These are phyloP conservation scores for Nyctibius bracteatus DNA, from an alignment of 2,113 vertebrate genomes.

Conservation along the genomic window DNA sequence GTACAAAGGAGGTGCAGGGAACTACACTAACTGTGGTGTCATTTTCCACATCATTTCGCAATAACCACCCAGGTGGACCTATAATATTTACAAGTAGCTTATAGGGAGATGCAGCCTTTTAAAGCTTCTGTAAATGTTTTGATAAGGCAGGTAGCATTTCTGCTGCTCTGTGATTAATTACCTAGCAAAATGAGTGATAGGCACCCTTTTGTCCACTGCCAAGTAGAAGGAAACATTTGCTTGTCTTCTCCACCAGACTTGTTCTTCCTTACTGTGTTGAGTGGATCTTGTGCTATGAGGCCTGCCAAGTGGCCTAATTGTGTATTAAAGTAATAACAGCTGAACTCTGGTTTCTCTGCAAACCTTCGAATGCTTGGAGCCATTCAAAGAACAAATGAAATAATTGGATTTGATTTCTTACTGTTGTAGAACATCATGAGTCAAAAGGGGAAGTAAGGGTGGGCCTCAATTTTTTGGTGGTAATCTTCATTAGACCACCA, in stretches of 20 bases:
- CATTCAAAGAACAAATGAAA: neutral
- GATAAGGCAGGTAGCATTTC: neutral
- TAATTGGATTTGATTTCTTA: neutral
- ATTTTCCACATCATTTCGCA: neutral
- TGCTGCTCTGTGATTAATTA: constrained; percentile 4
- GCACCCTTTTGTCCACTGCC: neutral
- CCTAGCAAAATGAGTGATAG: neutral
- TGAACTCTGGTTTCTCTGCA: neutral
- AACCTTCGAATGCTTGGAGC: neutral
- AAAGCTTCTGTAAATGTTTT: neutral
- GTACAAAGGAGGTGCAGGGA: neutral
- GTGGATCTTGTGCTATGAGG: neutral
- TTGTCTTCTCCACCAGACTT: neutral
- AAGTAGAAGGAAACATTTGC: neutral
- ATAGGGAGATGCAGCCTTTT: neutral
- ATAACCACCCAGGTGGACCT: neutral
- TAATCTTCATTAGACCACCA: neutral
- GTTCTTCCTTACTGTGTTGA: neutral
- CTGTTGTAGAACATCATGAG: neutral
- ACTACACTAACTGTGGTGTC: neutral
- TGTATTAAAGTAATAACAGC: neutral
- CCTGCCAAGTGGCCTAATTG: neutral
- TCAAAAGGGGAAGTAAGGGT: neutral
- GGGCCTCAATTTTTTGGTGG: neutral
- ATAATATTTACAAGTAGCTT: neutral